Conservation (phyloP, 2,888 invertebrate species). For the Apotomis betuletana region DNA sequence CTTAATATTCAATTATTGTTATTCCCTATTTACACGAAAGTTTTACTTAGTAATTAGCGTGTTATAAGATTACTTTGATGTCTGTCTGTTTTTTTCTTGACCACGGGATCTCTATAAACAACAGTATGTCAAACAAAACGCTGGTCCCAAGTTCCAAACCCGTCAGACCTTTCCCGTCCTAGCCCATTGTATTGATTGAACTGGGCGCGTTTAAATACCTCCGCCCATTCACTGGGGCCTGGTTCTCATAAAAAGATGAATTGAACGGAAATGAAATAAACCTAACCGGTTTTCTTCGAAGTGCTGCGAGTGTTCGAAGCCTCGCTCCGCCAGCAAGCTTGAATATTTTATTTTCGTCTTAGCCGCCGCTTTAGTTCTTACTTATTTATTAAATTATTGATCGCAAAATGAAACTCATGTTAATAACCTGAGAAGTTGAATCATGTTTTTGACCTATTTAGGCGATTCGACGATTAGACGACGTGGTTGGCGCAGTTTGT, state of each 20-base stretch:
- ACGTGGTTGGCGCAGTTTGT: no score
- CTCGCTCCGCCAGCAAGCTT: slow-evolving; percentile 14
- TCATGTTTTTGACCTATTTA: background rate
- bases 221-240: slow-evolving; percentile 71
- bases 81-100: no score
- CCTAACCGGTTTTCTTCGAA: slow-evolving; percentile 74
- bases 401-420: slow-evolving; percentile 1
- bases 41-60: no score
- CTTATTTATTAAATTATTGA: slow-evolving; percentile 30
- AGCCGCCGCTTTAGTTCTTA: slow-evolving; percentile 13
- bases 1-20: no score
- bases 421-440: background rate
- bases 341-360: slow-evolving; percentile 34
- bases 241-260: slow-evolving; percentile 77
- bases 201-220: slow-evolving; percentile 34
- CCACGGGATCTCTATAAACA: no score
- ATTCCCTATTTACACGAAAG: no score
- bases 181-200: slow-evolving; percentile 29
- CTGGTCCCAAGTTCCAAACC: background rate
- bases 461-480: no score
- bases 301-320: slow-evolving; percentile 55
- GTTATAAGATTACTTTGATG: no score
- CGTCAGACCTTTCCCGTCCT: slow-evolving; percentile 10
- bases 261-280: slow-evolving; percentile 82
- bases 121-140: no score